phyloP scores from a whole-genome alignment of 2,888 invertebrate species.

The Apamea monoglypha region DNA sequence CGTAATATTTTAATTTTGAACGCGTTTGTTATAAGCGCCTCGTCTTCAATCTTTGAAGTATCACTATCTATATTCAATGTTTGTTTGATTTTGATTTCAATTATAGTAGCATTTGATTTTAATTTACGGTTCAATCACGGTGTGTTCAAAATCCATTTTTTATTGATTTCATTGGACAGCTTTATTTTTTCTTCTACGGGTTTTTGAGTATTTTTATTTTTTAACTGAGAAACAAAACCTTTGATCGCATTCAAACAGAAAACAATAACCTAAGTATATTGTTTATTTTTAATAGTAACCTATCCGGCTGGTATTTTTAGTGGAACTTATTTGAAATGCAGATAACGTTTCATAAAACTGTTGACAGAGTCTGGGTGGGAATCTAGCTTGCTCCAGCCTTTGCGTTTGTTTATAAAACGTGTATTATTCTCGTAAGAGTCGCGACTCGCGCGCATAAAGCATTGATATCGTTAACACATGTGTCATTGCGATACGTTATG shows the following conservation, averaged over 20 bases:
- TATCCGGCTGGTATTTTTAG: not conserved
- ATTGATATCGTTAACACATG: slow-evolving; percentile 68
- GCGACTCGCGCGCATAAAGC: slow-evolving; percentile 54
- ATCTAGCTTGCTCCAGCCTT: slow-evolving; percentile 47
- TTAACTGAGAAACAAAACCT: not conserved
- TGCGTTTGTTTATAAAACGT: slow-evolving; percentile 69
- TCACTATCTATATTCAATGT: slow-evolving; percentile 65
- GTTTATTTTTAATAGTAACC: not conserved
- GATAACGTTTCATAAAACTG: not conserved
- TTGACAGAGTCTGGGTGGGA: not conserved
- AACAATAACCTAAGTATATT: not conserved
- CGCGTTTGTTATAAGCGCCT: slow-evolving; percentile 78
- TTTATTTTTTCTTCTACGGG: slow-evolving; percentile 47
- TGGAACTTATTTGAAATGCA: not conserved
- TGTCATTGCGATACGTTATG: slow-evolving; percentile 54
- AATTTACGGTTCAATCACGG: slow-evolving; percentile 42
- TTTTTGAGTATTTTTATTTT: slow-evolving; percentile 1
- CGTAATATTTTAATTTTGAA: slow-evolving; percentile 85
- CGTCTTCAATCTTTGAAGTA: slow-evolving; percentile 80
- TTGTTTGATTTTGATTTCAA: slow-evolving; percentile 66
- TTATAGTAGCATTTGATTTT: slow-evolving; percentile 62
- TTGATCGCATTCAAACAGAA: not conserved
- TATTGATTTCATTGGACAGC: slow-evolving; percentile 16
- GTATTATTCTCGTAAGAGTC: slow-evolving; percentile 74
- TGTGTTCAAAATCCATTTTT: slow-evolving; percentile 18